Percentiles rank a stretch among this genome's conserved stretches.
phyloP scores from a whole-genome alignment of 1,140 invertebrate genomes.

The honey bee (Apis mellifera) region Amel_HAv3.1 CM009941.2:12070001-12070500 shows the following conservation, averaged over 20 bases:
- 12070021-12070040: neutral
- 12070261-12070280: conserved; percentile 25
- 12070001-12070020: too few species aligned
- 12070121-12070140: neutral
- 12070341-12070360: neutral
- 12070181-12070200: conserved; percentile 60
- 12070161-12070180: conserved; percentile 25
- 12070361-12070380: too few species aligned
- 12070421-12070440: neutral
- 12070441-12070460: neutral
- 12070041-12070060: neutral
- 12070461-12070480: neutral
- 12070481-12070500: neutral
- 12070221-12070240: conserved; percentile 67
- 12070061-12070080: neutral
- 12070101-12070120: neutral
- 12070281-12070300: conserved; percentile 23
- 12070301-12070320: neutral
- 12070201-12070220: conserved; percentile 64
- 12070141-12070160: neutral
- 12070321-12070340: neutral
- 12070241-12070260: conserved; percentile 65
- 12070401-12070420: neutral
- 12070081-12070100: neutral
- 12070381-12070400: neutral